Evolutionary conservation across 2,797 vertebrate genomes (phyloP).

Genomic region (Onychomys leucogaster): DNA sequence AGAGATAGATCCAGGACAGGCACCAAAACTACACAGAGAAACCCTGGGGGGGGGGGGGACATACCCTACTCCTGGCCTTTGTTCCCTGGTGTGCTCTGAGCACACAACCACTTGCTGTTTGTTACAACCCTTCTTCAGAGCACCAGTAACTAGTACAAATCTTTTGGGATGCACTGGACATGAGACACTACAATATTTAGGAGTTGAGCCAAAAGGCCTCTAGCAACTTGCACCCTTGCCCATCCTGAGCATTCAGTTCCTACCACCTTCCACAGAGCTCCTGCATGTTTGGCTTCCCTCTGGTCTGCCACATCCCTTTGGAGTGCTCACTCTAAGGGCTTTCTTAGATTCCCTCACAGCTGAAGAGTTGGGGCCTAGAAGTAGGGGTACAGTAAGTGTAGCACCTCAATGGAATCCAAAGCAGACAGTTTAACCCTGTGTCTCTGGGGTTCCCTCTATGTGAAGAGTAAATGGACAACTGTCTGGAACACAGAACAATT

Average conservation of each 20-base stretch:
- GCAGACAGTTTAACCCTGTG: not conserved
- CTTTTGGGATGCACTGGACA: not conserved
- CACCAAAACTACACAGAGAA: too few relatives aligned
- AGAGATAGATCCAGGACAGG: too few relatives aligned
- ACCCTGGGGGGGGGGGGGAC: too few relatives aligned
- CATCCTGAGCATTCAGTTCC: not conserved
- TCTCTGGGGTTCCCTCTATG: not conserved
- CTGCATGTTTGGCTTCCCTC: not conserved
- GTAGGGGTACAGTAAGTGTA: not conserved
- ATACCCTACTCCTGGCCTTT: not conserved
- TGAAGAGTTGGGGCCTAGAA: not conserved
- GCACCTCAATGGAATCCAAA: not conserved
- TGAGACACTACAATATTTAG: not conserved
- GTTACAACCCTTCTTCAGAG: not conserved
- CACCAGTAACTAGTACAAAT: not conserved
- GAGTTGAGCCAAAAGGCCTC: not conserved
- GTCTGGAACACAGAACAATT: not conserved
- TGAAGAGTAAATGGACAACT: not conserved
- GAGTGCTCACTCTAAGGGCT: not conserved
- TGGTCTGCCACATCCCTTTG: not conserved
- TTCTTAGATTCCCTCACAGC: not conserved
- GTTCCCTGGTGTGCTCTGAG: constrained; percentile 2
- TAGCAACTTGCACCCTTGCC: not conserved
- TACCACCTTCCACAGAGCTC: not conserved
- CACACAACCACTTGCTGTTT: not conserved